A percentile compares a stretch with the other conserved stretches of the same genome.
Evolutionary conservation across 2,797 vertebrate species (phyloP).

Genomic region (Muraenolepis orangiensis): DNA sequence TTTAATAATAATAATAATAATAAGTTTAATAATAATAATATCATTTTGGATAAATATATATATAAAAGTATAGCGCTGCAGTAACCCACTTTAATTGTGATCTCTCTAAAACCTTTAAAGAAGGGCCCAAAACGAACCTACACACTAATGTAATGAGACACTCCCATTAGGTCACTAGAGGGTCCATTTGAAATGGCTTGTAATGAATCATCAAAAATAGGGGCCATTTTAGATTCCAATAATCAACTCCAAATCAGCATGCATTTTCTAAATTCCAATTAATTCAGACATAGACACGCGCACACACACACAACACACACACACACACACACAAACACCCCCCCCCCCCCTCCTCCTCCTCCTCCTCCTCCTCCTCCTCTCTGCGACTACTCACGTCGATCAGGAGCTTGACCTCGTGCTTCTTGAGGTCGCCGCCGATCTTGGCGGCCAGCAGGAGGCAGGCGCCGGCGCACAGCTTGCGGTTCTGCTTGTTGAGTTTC

Average conservation of each 20-base stretch:
- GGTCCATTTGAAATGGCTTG: not conserved
- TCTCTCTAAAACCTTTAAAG: not conserved
- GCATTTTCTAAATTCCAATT: not conserved
- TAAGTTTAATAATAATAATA: not conserved
- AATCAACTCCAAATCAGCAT: not conserved
- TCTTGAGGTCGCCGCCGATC: slow-evolving; percentile 95
- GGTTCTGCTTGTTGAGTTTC: slow-evolving; percentile 97
- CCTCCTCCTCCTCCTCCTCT: no score
- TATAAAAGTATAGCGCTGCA: no score
- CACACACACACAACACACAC: not conserved
- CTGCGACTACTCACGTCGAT: slow-evolving; percentile 93
- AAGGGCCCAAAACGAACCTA: no score
- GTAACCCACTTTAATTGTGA: not conserved
- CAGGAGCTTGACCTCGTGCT: slow-evolving; percentile 94
- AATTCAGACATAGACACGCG: no score
- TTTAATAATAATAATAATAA: not conserved
- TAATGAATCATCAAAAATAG: not conserved
- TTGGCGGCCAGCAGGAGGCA: slow-evolving; percentile 95
- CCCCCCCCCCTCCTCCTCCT: no score
- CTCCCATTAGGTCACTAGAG: not conserved
- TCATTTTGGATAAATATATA: no score
- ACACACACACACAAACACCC: no score
- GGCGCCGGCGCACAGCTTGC: slow-evolving; percentile 94
- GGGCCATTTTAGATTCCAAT: not conserved
- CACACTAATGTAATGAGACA: no score